phyloP scores from a whole-genome alignment of 2,888 invertebrate genomes.

The Clanis bilineata region DNA sequence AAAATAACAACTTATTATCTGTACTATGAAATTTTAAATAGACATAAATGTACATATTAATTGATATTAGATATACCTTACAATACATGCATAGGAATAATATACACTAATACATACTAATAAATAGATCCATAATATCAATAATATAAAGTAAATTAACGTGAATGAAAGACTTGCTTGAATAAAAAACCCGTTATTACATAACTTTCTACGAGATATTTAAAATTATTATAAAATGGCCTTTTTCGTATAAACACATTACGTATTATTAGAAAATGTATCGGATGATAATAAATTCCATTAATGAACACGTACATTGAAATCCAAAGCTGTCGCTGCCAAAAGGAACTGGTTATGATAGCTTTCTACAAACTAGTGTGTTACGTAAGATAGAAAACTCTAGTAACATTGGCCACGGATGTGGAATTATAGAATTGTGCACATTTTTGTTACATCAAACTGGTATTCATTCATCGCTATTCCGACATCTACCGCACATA shows the following conservation, averaged over 20 bases:
- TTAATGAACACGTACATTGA: background rate
- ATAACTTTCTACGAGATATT: background rate
- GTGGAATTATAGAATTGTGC: slow-evolving; percentile 3
- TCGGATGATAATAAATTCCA: background rate
- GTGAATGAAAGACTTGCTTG: too few relatives aligned
- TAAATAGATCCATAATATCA: too few relatives aligned
- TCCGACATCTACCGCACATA: background rate
- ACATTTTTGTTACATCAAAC: background rate
- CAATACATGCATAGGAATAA: too few relatives aligned
- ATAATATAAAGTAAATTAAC: too few relatives aligned
- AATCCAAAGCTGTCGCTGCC: background rate
- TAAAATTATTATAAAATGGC: background rate
- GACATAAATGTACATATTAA: too few relatives aligned
- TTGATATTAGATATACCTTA: too few relatives aligned
- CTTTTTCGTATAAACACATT: background rate
- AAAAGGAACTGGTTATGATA: background rate
- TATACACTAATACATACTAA: too few relatives aligned
- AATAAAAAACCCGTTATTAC: background rate
- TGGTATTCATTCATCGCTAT: background rate
- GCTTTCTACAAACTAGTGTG: slow-evolving; percentile 16
- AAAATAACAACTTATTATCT: too few relatives aligned
- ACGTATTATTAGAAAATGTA: slow-evolving; percentile 9
- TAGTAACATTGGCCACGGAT: slow-evolving; percentile 5
- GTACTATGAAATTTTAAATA: too few relatives aligned
- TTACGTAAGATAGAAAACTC: slow-evolving; percentile 18